Percentiles rank a stretch among this genome's conserved stretches.
Conservation (phyloP, 2,797 vertebrate genomes). For the Lateolabrax maculatus region DNA sequence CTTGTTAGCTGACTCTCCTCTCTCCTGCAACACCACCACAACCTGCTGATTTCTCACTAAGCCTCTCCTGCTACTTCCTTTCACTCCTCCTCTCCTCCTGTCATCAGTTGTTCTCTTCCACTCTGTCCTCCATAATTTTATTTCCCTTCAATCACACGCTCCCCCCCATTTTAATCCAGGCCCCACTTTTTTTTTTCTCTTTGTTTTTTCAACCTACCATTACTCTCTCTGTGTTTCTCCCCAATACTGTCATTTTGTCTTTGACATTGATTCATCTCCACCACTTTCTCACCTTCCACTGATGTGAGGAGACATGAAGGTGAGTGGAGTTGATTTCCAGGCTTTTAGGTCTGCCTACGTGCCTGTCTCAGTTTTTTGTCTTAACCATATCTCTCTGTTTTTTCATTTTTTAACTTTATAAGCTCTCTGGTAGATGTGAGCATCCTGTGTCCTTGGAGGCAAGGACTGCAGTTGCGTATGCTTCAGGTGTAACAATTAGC, state of each 20-base stretch:
- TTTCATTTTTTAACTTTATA: slow-evolving; percentile 46
- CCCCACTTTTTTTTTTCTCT: slow-evolving; percentile 14
- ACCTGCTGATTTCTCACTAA: slow-evolving; percentile 77
- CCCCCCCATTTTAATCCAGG: slow-evolving; percentile 19
- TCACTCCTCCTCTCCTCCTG: slow-evolving; percentile 46
- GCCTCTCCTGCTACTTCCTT: slow-evolving; percentile 42
- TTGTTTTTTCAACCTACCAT: slow-evolving; percentile 20
- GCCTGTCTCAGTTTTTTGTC: slow-evolving; percentile 6
- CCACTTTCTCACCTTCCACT: slow-evolving; percentile 57
- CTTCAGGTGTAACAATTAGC: slow-evolving; percentile 72
- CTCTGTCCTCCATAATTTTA: slow-evolving; percentile 35
- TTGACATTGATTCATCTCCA: slow-evolving; percentile 56
- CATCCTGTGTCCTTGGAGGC: slow-evolving; percentile 65
- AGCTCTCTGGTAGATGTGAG: slow-evolving; percentile 48
- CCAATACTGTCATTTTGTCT: slow-evolving; percentile 33
- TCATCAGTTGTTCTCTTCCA: slow-evolving; percentile 55
- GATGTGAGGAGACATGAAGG: slow-evolving; percentile 78
- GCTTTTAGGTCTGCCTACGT: slow-evolving; percentile 20
- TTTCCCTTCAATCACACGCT: slow-evolving; percentile 54
- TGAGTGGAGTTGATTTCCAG: slow-evolving; percentile 80
- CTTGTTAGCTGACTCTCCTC: slow-evolving; percentile 46
- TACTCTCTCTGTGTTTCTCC: slow-evolving; percentile 36
- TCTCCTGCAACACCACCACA: slow-evolving; percentile 73
- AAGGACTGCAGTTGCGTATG: slow-evolving; percentile 53
- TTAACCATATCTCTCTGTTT: slow-evolving; percentile 1